Percentiles rank a stretch among this genome's conserved stretches.
Conservation (phyloP, 2,113 vertebrate species). For the Delphinapterus leucas region DNA sequence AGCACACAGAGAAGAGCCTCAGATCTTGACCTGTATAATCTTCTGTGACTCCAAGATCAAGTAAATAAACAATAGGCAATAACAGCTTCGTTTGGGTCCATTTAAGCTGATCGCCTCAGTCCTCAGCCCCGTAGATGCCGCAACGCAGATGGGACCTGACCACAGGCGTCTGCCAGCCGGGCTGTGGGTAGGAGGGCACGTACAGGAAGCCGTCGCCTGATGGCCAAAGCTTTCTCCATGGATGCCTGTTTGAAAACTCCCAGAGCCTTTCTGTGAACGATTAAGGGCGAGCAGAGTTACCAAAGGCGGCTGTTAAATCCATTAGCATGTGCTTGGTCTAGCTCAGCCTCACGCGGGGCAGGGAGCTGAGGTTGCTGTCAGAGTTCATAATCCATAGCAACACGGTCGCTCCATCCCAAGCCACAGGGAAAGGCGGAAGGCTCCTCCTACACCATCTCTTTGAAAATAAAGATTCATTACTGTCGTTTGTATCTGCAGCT, state of each 20-base stretch:
- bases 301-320: constrained; percentile 45
- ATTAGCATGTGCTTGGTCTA: neutral
- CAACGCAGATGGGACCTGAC: neutral
- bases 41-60: constrained; percentile 51
- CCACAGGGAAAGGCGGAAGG: fast-evolving
- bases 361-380: neutral
- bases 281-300: constrained; percentile 4
- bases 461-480: neutral
- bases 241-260: constrained; percentile 28
- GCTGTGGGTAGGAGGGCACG: neutral
- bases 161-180: neutral
- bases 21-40: neutral
- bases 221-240: constrained; percentile 34
- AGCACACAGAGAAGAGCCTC: neutral
- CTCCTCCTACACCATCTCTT: neutral
- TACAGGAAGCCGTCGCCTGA: neutral
- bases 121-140: neutral
- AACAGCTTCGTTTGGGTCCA: neutral
- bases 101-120: constrained; percentile 25
- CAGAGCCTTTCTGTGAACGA: constrained; percentile 34
- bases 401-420: neutral
- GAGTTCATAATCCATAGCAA: neutral
- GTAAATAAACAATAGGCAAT: constrained; percentile 55
- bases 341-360: neutral
- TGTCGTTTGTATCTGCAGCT: neutral